Conservation (phyloP, 2,888 invertebrate species). For the Tipula confusa region DNA sequence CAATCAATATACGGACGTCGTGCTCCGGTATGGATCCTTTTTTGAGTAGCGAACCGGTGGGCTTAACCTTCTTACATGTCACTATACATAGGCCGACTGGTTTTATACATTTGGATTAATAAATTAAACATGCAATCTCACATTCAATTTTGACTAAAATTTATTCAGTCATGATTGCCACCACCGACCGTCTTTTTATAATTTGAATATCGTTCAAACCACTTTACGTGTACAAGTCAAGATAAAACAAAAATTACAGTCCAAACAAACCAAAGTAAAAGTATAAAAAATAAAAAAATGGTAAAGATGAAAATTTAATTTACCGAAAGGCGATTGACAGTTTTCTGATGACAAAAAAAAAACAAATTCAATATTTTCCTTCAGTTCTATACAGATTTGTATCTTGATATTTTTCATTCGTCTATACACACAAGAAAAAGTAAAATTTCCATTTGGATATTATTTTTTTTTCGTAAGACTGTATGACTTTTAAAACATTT, state of each 20-base stretch:
- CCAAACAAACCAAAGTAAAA: neutral
- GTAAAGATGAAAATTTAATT: neutral
- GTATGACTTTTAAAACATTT: neutral
- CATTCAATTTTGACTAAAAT: no score
- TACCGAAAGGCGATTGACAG: constrained; percentile 12
- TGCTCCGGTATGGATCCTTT: no score
- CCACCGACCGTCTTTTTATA: no score
- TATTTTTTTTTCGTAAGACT: neutral
- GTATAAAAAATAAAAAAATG: neutral
- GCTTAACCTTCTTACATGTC: no score
- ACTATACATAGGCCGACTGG: no score
- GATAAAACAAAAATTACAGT: neutral
- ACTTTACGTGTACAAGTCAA: neutral
- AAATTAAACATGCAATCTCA: no score
- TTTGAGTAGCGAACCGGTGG: no score
- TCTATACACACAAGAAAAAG: neutral
- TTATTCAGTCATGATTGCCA: no score
- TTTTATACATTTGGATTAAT: no score
- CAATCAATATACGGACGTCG: no score
- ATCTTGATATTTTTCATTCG: neutral
- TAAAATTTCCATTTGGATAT: neutral
- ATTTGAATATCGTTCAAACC: no score
- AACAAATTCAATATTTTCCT: constrained; percentile 3
- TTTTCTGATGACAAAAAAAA: neutral
- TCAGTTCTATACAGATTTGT: neutral